Evolutionary conservation across 2,797 vertebrate genomes (phyloP), one percentile per base, ranked within the genome.

Genomic region (Phrynocephalus guinanensis): DNA sequence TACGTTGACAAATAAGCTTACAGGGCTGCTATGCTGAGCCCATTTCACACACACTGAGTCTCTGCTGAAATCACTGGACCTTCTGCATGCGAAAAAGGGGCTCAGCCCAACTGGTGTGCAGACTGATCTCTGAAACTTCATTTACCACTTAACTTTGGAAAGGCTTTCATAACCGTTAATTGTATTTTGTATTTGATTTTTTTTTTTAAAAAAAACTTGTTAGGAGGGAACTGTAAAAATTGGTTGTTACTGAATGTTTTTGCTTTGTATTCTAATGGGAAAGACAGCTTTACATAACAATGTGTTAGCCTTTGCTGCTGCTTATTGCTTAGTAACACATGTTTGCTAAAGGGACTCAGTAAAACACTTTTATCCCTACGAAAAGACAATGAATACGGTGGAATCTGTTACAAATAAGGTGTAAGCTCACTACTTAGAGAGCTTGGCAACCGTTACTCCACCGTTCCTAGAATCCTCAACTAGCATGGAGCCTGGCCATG

Each of bases 291-390:
- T 84, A 89, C 13, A 0, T 86, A 92, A 60, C 80, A 92, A 90
- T 16, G 11, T 81, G 75, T 91, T 91, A 89, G 72, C 84, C 89
- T 79, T 83, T 88, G 86, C 84, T 85, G 86, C 81, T 93, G 78
- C 78, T 75, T 93, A 3, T 81, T 72, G 67, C 84, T 88, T 75
- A 91, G 86, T 48, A 90, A 90, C 75, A 78, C 63, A 50, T 8
- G 28, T 72, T n/a, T 56, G 71, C 33, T 30, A 15, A 73, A 73
- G 60, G 60, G 18, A 63, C 15, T 63, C 60, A 63, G 50, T n/a
- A 79, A 60, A 52, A 48, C 16, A 10, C 52, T 13, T 78, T 48
- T 86, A 90, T 44, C 86, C 66, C 75, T 67, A 60, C 71, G 85
- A 28, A n/a, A 84, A 52, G 30, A 26, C 81, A 79, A 70, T 48